Conservation (phyloP, 2,888 invertebrate species). For the Ophion obscuratus region DNA sequence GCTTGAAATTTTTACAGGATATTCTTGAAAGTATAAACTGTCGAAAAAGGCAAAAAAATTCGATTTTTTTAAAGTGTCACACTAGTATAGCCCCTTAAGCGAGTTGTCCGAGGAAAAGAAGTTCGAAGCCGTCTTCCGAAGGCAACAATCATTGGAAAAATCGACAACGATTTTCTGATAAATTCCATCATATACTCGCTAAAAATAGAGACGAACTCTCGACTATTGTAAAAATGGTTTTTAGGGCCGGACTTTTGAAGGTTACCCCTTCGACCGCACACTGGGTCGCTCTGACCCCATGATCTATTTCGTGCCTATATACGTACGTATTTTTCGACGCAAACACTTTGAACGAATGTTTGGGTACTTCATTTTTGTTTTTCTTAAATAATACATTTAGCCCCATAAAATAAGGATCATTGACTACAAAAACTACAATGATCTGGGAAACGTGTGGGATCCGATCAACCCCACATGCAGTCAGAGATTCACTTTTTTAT, state of each 20-base stretch:
- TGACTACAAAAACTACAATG: too few relatives aligned
- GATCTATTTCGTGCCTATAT: too few relatives aligned
- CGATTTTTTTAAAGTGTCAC: too few relatives aligned
- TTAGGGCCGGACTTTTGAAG: not conserved
- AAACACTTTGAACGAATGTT: too few relatives aligned
- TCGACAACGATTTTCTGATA: conserved; percentile 73
- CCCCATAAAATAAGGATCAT: too few relatives aligned
- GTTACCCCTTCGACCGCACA: not conserved
- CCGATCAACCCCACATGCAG: too few relatives aligned
- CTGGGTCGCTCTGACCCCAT: too few relatives aligned
- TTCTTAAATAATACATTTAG: too few relatives aligned
- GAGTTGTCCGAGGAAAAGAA: conserved; percentile 74
- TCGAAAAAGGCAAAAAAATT: conserved; percentile 72
- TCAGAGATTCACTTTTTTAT: not conserved
- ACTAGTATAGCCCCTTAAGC: conserved; percentile 42
- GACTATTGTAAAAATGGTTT: conserved; percentile 31
- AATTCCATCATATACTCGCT: conserved; percentile 71
- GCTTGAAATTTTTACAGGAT: too few relatives aligned
- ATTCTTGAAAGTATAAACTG: conserved; percentile 54
- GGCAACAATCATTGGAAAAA: conserved; percentile 70
- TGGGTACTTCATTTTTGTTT: too few relatives aligned
- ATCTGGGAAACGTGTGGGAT: too few relatives aligned
- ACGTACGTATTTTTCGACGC: too few relatives aligned
- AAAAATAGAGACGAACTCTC: conserved; percentile 70
- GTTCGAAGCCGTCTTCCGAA: conserved; percentile 72